phyloP scores from a whole-genome alignment of 2,888 invertebrate species.

The Quadriops clusia region DNA sequence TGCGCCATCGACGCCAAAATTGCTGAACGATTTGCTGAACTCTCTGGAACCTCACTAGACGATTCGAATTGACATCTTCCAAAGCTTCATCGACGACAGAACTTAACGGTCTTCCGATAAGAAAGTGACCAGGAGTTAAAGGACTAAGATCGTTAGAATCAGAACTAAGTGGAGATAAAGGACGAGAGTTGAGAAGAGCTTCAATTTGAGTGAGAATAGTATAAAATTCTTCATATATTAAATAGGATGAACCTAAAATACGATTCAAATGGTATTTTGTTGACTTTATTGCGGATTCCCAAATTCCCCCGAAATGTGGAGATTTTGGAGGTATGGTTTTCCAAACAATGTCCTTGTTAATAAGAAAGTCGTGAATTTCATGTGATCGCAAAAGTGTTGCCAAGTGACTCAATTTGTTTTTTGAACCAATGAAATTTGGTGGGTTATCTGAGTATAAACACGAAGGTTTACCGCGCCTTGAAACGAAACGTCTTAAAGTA shows the following conservation, averaged over 20 bases:
- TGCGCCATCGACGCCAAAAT: conserved; percentile 21
- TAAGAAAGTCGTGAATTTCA: no score
- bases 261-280: conserved; percentile 24
- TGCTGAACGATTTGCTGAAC: conserved; percentile 19
- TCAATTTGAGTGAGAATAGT: conserved; percentile 26
- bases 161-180: conserved; percentile 19
- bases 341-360: no score
- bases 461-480: no score
- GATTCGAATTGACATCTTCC: conserved; percentile 12
- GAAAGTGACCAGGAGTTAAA: conserved; percentile 24
- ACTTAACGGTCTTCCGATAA: conserved; percentile 19
- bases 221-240: conserved; percentile 24
- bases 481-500: no score
- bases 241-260: conserved; percentile 16
- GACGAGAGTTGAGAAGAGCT: conserved; percentile 26
- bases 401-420: no score
- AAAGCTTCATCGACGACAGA: conserved; percentile 16
- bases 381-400: no score
- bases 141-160: conserved; percentile 21
- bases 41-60: conserved; percentile 19
- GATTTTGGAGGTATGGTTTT: conserved; percentile 24
- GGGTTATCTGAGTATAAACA: no score
- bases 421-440: no score
- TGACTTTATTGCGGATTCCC: conserved; percentile 27
- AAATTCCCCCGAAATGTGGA: conserved; percentile 27